Percentiles rank a stretch among this genome's conserved stretches.
Conservation (phyloP, 2,113 vertebrate species). For the Upupa epops region DNA sequence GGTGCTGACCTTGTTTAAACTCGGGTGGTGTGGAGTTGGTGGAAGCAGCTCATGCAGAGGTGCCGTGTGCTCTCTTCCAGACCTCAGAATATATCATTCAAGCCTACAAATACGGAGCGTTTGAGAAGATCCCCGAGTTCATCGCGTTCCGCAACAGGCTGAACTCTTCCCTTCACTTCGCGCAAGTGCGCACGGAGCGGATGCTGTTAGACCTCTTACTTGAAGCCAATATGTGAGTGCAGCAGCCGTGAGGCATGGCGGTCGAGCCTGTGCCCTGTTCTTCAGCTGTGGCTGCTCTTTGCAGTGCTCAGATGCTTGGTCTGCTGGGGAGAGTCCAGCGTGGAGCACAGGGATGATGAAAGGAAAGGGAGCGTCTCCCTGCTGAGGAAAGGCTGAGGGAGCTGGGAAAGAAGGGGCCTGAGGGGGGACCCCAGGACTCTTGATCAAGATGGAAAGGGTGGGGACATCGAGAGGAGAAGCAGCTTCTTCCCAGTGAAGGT, state of each 20-base stretch:
- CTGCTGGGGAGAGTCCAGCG: no score
- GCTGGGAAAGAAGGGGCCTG: no score
- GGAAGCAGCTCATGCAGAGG: conserved; percentile 19
- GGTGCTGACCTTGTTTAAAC: not conserved
- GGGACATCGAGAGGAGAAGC: no score
- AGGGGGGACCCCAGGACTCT: no score
- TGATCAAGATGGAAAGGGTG: no score
- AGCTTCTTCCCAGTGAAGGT: no score
- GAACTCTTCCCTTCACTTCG: conserved; percentile 97
- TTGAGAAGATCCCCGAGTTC: conserved; percentile 99
- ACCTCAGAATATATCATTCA: conserved; percentile 99
- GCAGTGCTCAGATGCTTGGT: not conserved
- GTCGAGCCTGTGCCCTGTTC: not conserved
- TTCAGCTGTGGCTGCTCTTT: not conserved
- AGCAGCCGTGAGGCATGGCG: not conserved
- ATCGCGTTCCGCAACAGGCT: conserved; percentile 95
- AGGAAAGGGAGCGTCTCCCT: no score
- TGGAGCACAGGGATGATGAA: no score
- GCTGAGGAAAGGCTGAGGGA: no score
- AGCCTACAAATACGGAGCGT: conserved; percentile 98
- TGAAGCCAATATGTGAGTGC: conserved; percentile 94
- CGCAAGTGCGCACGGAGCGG: conserved; percentile 95
- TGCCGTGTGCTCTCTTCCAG: conserved; percentile 73
- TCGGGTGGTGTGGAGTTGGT: not conserved
- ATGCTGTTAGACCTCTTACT: conserved; percentile 95